Base-by-base conservation (phyloP, 2,888 invertebrate genomes). In the Perizoma affinitatum region DNA sequence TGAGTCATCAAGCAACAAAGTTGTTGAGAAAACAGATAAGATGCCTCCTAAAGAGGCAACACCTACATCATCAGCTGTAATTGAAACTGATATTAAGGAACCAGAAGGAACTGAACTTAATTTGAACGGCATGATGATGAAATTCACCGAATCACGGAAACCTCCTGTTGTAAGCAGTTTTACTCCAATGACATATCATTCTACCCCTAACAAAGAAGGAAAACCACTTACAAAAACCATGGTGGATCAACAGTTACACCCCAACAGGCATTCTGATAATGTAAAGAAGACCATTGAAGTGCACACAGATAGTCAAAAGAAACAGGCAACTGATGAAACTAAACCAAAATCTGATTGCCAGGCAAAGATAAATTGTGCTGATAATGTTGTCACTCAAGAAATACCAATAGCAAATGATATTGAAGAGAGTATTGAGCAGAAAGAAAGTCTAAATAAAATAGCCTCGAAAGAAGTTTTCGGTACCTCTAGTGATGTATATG, bases 261-360 rank as follows among this genome's bases (percentile, higher is more conserved):
- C 92, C 7, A 90, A 74, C 58, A 80, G 90, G 62, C 87, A 90
- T 75, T 87, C 88, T 42, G 91, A 91, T 67, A 90, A 87, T 75
- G 77, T 85, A 5, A 91, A 90, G 66, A 90, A 91, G 70, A 91
- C 87, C 6, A 91, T 92, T 68, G 92, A 92, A 78, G 89, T 91
- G 10, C 88, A 89, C 57, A 91, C 90, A 54, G 90, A 90, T 70
- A 75, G 35, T 43, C 62, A 54, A 71, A 58, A 57, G 42, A 58
- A 59, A 53, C 5, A 53, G 8, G 8, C 36, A 7, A 22, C 41
- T 46, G 63, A 58, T 45, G 63, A 63, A n/a, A 46, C 22, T 22
- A 62, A 56, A 53, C 8, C 9, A 44, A 57, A 58, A 48, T 36
- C 52, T 11, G 58, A 62, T 35, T 46, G 33, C 10, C 42, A 51